Conservation (phyloP, 2,797 vertebrate genomes). For the Gallirallus australis region DNA sequence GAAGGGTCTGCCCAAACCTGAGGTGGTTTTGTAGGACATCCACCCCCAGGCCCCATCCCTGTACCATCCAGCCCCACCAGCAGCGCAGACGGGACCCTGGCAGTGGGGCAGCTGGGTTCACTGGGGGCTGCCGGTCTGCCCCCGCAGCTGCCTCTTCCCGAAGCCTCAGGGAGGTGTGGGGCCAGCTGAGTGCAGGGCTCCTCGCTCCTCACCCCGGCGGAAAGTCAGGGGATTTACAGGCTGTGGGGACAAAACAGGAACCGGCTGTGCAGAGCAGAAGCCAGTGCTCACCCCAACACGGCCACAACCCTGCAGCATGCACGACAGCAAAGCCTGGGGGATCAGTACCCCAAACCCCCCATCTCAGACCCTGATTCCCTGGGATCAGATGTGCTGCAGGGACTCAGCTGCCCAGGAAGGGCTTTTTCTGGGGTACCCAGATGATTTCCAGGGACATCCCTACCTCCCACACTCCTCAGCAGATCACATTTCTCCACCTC, state of each 20-base stretch:
- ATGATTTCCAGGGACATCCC: not conserved
- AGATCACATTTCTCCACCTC: not conserved
- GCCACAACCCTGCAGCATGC: accelerated
- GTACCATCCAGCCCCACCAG: accelerated
- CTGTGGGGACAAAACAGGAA: constrained; percentile 37
- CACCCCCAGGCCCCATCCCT: not conserved
- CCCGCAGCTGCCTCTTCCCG: not conserved
- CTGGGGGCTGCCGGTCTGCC: not conserved
- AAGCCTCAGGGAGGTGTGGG: accelerated
- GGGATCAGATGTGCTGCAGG: accelerated
- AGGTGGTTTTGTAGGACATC: not conserved
- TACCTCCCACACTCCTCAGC: not conserved
- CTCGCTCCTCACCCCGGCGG: not conserved
- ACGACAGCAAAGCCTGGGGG: not conserved
- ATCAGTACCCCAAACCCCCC: too few species aligned
- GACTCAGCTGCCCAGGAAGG: accelerated
- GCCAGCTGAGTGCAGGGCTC: not conserved
- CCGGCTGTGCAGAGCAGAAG: accelerated
- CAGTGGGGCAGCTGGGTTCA: accelerated
- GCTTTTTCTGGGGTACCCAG: not conserved
- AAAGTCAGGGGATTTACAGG: constrained; percentile 64
- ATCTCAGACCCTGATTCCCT: not conserved
- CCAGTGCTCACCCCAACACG: accelerated
- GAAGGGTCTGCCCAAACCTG: accelerated
- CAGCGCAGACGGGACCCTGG: accelerated